Evolutionary conservation across 2,888 invertebrate species (phyloP).

Genomic region (Thecophora atra): DNA sequence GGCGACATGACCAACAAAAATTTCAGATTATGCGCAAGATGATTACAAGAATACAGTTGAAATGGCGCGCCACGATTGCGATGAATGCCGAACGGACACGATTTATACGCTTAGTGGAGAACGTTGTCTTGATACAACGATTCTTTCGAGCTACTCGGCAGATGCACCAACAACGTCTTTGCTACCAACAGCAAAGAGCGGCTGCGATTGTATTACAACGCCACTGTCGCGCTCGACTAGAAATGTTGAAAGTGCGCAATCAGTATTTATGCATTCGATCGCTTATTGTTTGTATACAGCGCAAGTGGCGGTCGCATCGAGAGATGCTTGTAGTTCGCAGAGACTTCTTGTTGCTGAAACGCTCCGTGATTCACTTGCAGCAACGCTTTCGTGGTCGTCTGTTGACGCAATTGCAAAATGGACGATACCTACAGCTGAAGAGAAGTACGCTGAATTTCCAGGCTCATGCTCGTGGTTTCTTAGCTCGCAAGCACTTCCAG

Average conservation of each 20-base stretch:
- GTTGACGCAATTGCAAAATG: constrained; percentile 62
- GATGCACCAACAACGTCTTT: constrained; percentile 52
- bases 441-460: constrained; percentile 50
- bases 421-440: constrained; percentile 48
- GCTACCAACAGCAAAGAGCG: constrained; percentile 50
- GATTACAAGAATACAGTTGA: constrained; percentile 53
- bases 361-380: constrained; percentile 55
- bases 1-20: constrained; percentile 34
- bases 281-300: constrained; percentile 56
- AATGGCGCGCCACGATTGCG: constrained; percentile 58
- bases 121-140: constrained; percentile 63
- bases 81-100: constrained; percentile 46
- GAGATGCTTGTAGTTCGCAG: constrained; percentile 50
- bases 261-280: constrained; percentile 59
- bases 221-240: constrained; percentile 50
- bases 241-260: constrained; percentile 50
- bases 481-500: constrained; percentile 67
- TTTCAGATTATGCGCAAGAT: constrained; percentile 47
- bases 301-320: constrained; percentile 54
- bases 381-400: constrained; percentile 65
- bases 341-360: constrained; percentile 50
- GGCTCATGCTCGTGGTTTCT: constrained; percentile 67
- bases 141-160: constrained; percentile 61
- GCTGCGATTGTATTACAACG: constrained; percentile 57
- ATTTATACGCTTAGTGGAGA: constrained; percentile 47